Conservation (phyloP, 2,113 vertebrate species). For the Aspidoscelis tigris region DNA sequence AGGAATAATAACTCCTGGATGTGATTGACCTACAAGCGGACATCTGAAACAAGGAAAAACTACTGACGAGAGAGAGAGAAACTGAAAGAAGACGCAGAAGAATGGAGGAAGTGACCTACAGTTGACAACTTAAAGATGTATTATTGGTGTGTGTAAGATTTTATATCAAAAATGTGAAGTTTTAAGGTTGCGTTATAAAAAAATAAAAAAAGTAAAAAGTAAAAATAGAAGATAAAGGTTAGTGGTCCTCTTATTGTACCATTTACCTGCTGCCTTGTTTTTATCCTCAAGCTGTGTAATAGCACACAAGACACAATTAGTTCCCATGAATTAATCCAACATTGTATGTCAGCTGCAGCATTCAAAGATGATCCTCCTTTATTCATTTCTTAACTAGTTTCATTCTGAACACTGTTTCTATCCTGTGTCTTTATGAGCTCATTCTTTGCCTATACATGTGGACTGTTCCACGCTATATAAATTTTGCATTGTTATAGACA, state of each 20-base stretch:
- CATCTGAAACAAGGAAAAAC: no score
- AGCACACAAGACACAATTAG: neutral
- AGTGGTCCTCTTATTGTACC: neutral
- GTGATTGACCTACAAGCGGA: no score
- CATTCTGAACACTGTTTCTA: neutral
- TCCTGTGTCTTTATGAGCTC: neutral
- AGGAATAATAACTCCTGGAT: no score
- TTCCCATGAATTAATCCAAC: neutral
- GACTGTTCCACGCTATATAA: neutral
- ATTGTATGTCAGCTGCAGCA: neutral
- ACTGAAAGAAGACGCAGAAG: no score
- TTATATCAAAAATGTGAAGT: no score
- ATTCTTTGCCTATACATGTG: neutral
- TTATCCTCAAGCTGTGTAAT: neutral
- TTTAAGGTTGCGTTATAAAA: neutral
- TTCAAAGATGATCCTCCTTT: neutral
- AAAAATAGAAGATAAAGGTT: neutral
- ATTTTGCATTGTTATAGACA: constrained; percentile 50
- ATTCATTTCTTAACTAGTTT: neutral
- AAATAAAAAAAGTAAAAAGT: neutral
- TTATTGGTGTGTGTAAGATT: no score
- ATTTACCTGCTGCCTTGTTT: neutral
- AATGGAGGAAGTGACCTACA: no score
- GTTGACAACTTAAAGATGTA: no score
- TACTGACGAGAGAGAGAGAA: no score